Evolutionary conservation across 37 sponge, comb jelly and placozoan genomes (phyloP), one percentile per base, ranked within the genome.

Genomic region (Ephydatia muelleri): DNA sequence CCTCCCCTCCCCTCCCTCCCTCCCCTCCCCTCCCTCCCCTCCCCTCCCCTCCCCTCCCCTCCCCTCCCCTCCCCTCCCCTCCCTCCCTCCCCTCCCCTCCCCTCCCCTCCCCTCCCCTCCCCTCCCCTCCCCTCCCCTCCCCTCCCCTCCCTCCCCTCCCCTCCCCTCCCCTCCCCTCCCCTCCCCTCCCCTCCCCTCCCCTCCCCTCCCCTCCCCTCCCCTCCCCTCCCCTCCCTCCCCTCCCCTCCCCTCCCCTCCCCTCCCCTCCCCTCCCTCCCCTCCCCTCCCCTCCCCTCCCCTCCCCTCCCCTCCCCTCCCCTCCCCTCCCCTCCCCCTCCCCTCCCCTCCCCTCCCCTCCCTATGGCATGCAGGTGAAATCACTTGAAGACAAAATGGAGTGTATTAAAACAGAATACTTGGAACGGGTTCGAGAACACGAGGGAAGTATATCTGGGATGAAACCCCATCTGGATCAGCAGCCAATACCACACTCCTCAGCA

Each of bases 161-260:
- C 9, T 26, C 76, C n/a, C 14, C 43, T 47, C 3, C 9, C 38
- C 34, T 27, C 43, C 76, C 76, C 3, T 5, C 76, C 34, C 43
- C 16, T 31, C 25, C n/a, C 29, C 12, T 40, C 9, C 5, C 16
- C 65, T 11, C 49, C 28, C 65, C 49, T 43, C 5, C 16, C 31
- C 25, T 21, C 30, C 34, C 80, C 65, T 64, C 38, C 22, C 37
- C 57, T 1, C 9, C 13, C 12, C n/a, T 29, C 67, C 68, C 8
- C 29, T 30, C 26, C 25, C 68, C 14, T 27, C 36, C 5, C 39
- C 29, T 35, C 28, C 68, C 14, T 32, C 85, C 35, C 89, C 66
- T 14, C 80, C 85, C 39, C 0, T 67, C 49, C 73, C 80, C 27
- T 89, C 90, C 47, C 90, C 90, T 9, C 66, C 84, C n/a, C 30